Percentiles rank a stretch among this genome's conserved stretches.
These are phyloP conservation scores for Thunnus albacares DNA, from an alignment of 2,797 vertebrate species.

Conservation along the genomic window DNA sequence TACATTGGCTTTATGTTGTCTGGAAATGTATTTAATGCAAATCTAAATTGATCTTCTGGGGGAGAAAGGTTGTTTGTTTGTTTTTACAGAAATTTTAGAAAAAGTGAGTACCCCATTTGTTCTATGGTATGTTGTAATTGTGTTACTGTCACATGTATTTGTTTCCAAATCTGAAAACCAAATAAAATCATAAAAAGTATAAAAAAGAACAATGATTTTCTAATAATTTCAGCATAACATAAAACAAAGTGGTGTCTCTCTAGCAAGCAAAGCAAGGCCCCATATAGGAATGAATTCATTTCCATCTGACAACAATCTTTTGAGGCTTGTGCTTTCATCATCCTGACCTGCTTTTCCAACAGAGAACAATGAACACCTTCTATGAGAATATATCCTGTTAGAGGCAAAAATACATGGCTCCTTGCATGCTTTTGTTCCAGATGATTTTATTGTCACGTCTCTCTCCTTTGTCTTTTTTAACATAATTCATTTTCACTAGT, in stretches of 20 bases:
- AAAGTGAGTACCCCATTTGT: too few species aligned
- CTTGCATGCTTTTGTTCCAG: not conserved
- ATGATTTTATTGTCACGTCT: not conserved
- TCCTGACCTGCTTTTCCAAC: conserved; percentile 27
- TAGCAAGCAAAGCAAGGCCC: not conserved
- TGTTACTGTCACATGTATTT: not conserved
- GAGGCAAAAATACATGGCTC: not conserved
- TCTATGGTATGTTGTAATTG: not conserved
- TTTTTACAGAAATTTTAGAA: not conserved
- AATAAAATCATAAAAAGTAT: too few species aligned
- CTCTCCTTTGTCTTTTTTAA: not conserved
- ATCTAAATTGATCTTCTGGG: not conserved
- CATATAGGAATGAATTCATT: conserved; percentile 15
- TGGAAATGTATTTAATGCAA: not conserved
- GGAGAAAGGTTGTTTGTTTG: too few species aligned
- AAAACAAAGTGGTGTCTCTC: not conserved
- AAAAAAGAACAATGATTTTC: too few species aligned
- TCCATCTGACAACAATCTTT: conserved; percentile 13
- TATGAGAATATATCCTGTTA: not conserved
- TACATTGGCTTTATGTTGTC: too few species aligned
- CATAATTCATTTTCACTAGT: not conserved
- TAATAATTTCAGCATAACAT: too few species aligned
- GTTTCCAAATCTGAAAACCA: too few species aligned
- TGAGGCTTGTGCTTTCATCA: conserved; percentile 23
- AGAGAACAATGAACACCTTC: conserved; percentile 18